Percentiles rank a stretch among this genome's conserved stretches.
These are phyloP conservation scores for Pelosia muscerda DNA, from an alignment of 2,888 invertebrate genomes.

Conservation along the genomic window DNA sequence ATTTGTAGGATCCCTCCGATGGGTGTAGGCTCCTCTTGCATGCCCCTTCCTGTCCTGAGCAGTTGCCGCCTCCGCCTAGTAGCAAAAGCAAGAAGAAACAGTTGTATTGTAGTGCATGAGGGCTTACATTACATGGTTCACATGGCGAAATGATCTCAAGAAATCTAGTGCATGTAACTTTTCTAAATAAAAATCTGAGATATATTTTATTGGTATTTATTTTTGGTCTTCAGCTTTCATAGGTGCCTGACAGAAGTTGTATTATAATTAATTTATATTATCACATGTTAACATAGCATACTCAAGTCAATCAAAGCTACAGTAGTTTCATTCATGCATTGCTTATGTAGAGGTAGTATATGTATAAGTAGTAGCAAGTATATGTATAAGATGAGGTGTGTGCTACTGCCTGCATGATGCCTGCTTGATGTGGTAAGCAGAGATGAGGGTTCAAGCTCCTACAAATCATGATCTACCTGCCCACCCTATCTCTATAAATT, in stretches of 20 bases:
- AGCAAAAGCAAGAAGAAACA: constrained; percentile 8
- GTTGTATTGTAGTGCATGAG: constrained; percentile 11
- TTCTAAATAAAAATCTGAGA: constrained; percentile 12
- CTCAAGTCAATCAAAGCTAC: neutral
- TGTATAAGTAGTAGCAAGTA: too few species aligned
- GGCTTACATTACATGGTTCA: neutral
- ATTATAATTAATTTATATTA: neutral
- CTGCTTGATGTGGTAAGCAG: neutral
- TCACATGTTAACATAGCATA: neutral
- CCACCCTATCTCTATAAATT: too few species aligned
- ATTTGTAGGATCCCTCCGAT: constrained; percentile 18
- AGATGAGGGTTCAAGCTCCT: neutral
- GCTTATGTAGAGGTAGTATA: neutral
- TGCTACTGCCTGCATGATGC: neutral
- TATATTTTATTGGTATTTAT: constrained; percentile 4
- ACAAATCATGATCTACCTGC: too few species aligned
- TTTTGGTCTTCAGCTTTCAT: neutral
- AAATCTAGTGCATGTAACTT: constrained; percentile 17
- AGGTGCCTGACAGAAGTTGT: neutral
- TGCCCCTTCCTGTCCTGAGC: constrained; percentile 20
- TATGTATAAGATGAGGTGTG: too few species aligned
- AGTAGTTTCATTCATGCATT: neutral
- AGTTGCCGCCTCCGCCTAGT: constrained; percentile 13
- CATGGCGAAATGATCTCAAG: neutral
- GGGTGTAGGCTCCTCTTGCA: constrained; percentile 26